Percentiles rank a stretch among this genome's conserved stretches.
Evolutionary conservation across 1,140 invertebrate genomes (phyloP).

Genomic region (Ganaspis sp.): DNA sequence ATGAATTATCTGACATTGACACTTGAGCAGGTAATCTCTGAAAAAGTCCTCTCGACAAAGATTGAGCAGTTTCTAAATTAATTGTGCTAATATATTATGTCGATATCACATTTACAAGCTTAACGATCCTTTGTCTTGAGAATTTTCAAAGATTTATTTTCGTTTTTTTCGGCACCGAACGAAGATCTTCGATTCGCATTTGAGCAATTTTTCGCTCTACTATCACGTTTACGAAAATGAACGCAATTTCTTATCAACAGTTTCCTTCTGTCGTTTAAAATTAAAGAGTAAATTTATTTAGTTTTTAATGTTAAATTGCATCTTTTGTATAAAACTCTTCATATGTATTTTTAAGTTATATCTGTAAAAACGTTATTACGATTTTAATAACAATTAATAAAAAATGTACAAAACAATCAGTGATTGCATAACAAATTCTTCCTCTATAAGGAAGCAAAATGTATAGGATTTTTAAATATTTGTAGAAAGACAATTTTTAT

Average conservation of each 20-base stretch:
- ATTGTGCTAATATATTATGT: conserved; percentile 7
- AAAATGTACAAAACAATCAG: too few species aligned
- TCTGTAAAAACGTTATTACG: too few species aligned
- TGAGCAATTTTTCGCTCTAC: conserved; percentile 3
- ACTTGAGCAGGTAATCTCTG: conserved; percentile 10
- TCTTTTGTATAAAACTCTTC: too few species aligned
- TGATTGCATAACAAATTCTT: too few species aligned
- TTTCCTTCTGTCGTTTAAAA: conserved; percentile 16
- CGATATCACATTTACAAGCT: conserved; percentile 20
- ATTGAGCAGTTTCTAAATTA: conserved; percentile 25
- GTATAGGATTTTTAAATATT: too few species aligned
- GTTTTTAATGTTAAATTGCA: too few species aligned
- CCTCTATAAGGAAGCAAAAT: too few species aligned
- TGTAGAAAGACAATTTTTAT: too few species aligned
- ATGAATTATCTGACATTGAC: conserved; percentile 3
- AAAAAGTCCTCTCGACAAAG: conserved; percentile 1
- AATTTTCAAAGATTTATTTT: neutral
- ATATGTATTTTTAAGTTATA: too few species aligned
- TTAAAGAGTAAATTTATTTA: neutral
- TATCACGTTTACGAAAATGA: conserved; percentile 15
- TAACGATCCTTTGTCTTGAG: conserved; percentile 1
- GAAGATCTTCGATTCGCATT: conserved; percentile 11
- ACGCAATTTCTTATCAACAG: conserved; percentile 11
- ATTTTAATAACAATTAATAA: too few species aligned
- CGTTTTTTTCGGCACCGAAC: neutral